Evolutionary conservation across 2,888 invertebrate genomes (phyloP).

Genomic region (Limenitis camilla): DNA sequence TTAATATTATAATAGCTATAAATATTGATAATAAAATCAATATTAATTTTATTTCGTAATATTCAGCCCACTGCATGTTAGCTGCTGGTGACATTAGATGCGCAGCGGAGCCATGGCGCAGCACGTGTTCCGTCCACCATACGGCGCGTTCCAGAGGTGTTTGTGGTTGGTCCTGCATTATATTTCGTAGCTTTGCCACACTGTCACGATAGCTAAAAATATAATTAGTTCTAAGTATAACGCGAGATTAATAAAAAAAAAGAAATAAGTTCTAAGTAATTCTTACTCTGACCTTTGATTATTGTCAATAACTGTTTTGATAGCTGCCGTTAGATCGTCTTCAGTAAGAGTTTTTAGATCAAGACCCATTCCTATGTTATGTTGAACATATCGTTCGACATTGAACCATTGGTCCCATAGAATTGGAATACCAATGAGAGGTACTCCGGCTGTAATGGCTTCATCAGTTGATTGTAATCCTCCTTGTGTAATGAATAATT

Average conservation of each 20-base stretch:
- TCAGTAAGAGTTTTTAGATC: slow-evolving; percentile 33
- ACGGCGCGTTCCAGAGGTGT: background rate
- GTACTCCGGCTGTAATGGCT: slow-evolving; percentile 46
- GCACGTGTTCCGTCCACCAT: slow-evolving; percentile 3
- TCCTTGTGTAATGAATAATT: slow-evolving; percentile 50
- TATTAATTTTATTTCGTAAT: slow-evolving; percentile 4
- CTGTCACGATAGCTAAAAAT: slow-evolving; percentile 1
- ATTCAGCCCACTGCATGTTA: slow-evolving; percentile 3
- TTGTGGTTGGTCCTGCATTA: slow-evolving; percentile 7
- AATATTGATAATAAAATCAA: background rate
- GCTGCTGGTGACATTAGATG: slow-evolving; percentile 2
- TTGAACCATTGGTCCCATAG: slow-evolving; percentile 50
- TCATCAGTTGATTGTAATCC: slow-evolving; percentile 58
- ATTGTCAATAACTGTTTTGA: slow-evolving; percentile 28
- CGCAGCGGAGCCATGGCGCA: background rate
- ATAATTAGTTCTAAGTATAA: background rate
- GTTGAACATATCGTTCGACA: slow-evolving; percentile 32
- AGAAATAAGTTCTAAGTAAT: background rate
- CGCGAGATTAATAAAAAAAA: background rate
- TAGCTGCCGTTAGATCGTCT: slow-evolving; percentile 29
- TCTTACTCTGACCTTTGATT: slow-evolving; percentile 4
- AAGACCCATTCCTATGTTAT: slow-evolving; percentile 37
- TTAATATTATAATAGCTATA: background rate
- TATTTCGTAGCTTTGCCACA: slow-evolving; percentile 20
- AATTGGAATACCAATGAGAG: slow-evolving; percentile 51